A percentile compares a stretch with the other conserved stretches of the same genome.
Conservation (phyloP, 2,113 vertebrate genomes). For the Melanerpes aurifrons region DNA sequence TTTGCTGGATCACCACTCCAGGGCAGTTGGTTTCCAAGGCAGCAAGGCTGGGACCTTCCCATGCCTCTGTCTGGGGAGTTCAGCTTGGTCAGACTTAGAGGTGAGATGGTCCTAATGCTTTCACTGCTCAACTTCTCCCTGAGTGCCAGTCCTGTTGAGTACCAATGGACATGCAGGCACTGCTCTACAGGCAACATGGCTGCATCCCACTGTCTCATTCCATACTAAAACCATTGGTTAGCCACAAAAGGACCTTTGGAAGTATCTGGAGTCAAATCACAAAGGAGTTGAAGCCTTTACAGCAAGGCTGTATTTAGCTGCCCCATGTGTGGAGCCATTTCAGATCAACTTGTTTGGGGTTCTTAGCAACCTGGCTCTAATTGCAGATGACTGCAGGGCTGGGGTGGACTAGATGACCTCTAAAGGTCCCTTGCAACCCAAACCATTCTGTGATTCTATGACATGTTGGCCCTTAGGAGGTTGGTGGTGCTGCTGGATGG, state of each 20-base stretch:
- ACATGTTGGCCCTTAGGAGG: not conserved
- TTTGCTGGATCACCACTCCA: not conserved
- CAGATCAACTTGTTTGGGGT: too few relatives aligned
- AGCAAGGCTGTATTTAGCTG: too few relatives aligned
- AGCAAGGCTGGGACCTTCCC: not conserved
- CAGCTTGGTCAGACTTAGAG: not conserved
- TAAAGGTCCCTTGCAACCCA: too few relatives aligned
- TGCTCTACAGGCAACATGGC: not conserved
- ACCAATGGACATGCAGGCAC: not conserved
- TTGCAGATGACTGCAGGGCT: too few relatives aligned
- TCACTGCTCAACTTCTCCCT: not conserved
- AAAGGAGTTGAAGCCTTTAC: not conserved
- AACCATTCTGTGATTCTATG: too few relatives aligned
- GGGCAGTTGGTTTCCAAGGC: not conserved
- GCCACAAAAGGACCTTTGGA: not conserved
- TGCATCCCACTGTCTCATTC: rapidly evolving
- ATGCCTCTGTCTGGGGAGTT: rapidly evolving
- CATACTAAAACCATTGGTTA: not conserved
- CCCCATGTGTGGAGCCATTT: too few relatives aligned
- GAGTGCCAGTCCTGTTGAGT: not conserved
- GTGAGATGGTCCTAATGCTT: rapidly evolving
- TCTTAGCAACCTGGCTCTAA: too few relatives aligned
- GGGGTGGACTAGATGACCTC: too few relatives aligned
- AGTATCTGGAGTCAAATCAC: not conserved
- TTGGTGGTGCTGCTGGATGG: not conserved